Conservation (phyloP, 2,888 invertebrate species). For the Dusona sp. region DNA sequence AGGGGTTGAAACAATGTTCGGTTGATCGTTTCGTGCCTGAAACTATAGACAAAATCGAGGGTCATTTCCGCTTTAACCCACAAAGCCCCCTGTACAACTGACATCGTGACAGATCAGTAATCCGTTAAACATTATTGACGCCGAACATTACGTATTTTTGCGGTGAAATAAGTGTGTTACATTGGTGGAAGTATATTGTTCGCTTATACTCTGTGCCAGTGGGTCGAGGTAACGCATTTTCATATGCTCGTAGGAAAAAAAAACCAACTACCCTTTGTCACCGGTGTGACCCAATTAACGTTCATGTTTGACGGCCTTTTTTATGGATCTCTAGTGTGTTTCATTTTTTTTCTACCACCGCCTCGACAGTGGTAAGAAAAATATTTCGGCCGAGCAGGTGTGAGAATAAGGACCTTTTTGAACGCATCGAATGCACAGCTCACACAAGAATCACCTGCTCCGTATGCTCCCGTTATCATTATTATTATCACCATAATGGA, state of each 20-base stretch:
- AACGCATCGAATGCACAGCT: slow-evolving; percentile 55
- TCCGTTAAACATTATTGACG: slow-evolving; percentile 27
- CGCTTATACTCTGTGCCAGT: slow-evolving; percentile 5
- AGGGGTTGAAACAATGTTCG: neutral
- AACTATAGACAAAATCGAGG: neutral
- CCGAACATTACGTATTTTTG: neutral
- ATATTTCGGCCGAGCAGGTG: slow-evolving; percentile 76
- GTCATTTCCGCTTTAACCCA: neutral
- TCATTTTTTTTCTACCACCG: neutral
- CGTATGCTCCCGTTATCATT: slow-evolving; percentile 59
- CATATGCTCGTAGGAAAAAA: slow-evolving; percentile 4
- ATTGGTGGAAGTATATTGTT: neutral
- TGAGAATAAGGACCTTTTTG: slow-evolving; percentile 35
- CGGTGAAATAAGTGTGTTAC: neutral
- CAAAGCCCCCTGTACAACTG: slow-evolving; percentile 7
- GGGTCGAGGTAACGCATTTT: slow-evolving; percentile 32
- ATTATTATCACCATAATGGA: slow-evolving; percentile 48
- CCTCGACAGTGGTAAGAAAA: slow-evolving; percentile 52
- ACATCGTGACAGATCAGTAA: slow-evolving; percentile 24
- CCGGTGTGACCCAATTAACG: slow-evolving; percentile 58
- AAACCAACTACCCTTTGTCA: slow-evolving; percentile 1
- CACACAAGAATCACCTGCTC: slow-evolving; percentile 69
- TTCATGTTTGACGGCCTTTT: slow-evolving; percentile 32
- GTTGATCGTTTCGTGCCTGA: slow-evolving; percentile 15
- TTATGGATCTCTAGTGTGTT: neutral